phyloP scores from a whole-genome alignment of 1,140 invertebrate species.

The Caerostris darwini region DNA sequence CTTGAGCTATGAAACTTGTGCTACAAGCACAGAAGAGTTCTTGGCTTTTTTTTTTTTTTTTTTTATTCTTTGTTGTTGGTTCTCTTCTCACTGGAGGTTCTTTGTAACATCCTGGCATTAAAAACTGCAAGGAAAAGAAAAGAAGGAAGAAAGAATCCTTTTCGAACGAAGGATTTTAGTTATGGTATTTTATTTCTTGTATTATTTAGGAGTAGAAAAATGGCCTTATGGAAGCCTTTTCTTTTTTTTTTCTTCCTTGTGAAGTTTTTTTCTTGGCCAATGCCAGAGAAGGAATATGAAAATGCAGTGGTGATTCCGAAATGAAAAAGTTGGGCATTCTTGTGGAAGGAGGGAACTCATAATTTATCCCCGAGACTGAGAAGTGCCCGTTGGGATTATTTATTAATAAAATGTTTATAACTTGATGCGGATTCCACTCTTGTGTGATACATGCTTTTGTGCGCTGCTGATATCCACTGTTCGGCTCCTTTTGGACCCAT shows the following conservation, averaged over 20 bases:
- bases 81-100: not conserved
- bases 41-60: not conserved
- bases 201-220: conserved; percentile 62
- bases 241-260: not conserved
- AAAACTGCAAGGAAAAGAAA: conserved; percentile 4
- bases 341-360: not conserved
- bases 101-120: conserved; percentile 51
- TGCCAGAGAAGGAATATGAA: not conserved
- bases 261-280: not conserved
- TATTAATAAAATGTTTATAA: not conserved
- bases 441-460: not conserved
- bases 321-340: conserved; percentile 21
- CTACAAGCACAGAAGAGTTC: conserved; percentile 15
- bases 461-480: too few relatives aligned
- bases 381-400: not conserved
- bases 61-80: not conserved
- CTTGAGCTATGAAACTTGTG: conserved; percentile 30
- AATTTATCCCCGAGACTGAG: not conserved
- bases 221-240: conserved; percentile 7
- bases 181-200: conserved; percentile 56
- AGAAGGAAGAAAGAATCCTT: conserved; percentile 47
- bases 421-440: not conserved
- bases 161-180: conserved; percentile 17
- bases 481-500: too few relatives aligned
- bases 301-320: conserved; percentile 50